phyloP scores from a whole-genome alignment of 2,888 invertebrate species.

The Heliconius cydno region DNA sequence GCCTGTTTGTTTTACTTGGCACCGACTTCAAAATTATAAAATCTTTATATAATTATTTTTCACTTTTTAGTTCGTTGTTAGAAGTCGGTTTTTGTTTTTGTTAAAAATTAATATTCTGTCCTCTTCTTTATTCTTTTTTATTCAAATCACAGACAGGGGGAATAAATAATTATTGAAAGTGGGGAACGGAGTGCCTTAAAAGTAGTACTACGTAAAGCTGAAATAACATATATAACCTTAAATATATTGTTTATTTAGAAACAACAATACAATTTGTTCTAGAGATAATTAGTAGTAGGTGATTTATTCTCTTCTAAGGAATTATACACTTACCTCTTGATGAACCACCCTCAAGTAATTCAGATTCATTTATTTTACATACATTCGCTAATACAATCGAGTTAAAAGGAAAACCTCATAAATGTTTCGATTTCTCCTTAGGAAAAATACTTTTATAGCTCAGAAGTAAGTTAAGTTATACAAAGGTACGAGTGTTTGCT shows the following conservation, averaged over 20 bases:
- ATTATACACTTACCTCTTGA: constrained; percentile 10
- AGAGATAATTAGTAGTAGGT: not conserved
- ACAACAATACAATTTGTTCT: not conserved
- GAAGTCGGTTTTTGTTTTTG: too few relatives aligned
- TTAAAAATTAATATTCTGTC: too few relatives aligned
- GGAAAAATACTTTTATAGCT: constrained; percentile 31
- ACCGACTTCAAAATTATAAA: too few relatives aligned
- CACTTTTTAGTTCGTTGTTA: too few relatives aligned
- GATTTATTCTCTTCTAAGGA: not conserved
- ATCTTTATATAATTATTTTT: too few relatives aligned
- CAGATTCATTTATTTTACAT: constrained; percentile 39
- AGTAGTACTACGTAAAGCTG: not conserved
- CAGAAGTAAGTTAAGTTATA: not conserved
- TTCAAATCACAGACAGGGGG: too few relatives aligned
- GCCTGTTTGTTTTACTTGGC: too few relatives aligned
- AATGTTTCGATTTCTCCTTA: constrained; percentile 31
- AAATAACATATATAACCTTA: not conserved
- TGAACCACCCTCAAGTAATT: constrained; percentile 25
- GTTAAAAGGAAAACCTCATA: constrained; percentile 39
- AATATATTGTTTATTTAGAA: not conserved
- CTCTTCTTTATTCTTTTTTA: too few relatives aligned
- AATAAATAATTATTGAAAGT: not conserved
- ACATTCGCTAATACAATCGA: constrained; percentile 39
- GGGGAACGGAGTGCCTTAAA: too few relatives aligned
- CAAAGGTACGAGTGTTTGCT: not conserved